These are phyloP conservation scores for Lophotriccus pileatus DNA, from an alignment of 2,797 vertebrate species.

Conservation along the genomic window DNA sequence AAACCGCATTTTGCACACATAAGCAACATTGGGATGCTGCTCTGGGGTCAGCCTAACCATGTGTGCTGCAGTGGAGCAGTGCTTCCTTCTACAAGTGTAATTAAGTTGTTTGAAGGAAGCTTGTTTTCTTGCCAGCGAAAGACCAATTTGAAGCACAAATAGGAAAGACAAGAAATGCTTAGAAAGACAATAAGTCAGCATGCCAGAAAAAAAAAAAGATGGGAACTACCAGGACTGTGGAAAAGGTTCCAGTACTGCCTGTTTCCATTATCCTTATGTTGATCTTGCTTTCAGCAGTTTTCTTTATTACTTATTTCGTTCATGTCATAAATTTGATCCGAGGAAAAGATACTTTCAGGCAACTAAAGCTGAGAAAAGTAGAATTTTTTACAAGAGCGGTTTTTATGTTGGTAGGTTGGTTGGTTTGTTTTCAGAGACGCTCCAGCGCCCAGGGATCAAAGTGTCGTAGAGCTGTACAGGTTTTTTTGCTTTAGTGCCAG, in stretches of 20 bases:
- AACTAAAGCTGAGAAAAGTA: neutral
- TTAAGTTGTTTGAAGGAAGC: slow-evolving; percentile 39
- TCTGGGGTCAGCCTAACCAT: slow-evolving; percentile 42
- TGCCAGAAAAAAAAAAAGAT: neutral
- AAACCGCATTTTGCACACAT: slow-evolving; percentile 39
- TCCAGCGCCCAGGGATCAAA: neutral
- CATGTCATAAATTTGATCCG: neutral
- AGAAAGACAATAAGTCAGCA: neutral
- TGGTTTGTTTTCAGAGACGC: neutral
- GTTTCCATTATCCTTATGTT: slow-evolving; percentile 18
- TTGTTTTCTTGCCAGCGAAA: slow-evolving; percentile 27
- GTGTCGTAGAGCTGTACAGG: rapidly evolving
- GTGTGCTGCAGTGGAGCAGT: slow-evolving; percentile 11
- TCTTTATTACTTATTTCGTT: neutral
- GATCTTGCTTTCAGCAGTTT: neutral
- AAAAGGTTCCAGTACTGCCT: neutral
- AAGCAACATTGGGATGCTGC: slow-evolving; percentile 44
- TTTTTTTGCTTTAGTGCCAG: neutral
- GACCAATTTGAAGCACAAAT: slow-evolving; percentile 35
- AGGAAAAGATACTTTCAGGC: neutral
- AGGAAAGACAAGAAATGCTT: slow-evolving; percentile 27
- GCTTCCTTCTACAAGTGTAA: slow-evolving; percentile 30
- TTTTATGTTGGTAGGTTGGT: neutral
- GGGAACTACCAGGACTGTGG: neutral
- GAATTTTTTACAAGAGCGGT: neutral